These are phyloP conservation scores for Papilio polytes DNA, from an alignment of 1,140 invertebrate species.

Conservation along the genomic window DNA sequence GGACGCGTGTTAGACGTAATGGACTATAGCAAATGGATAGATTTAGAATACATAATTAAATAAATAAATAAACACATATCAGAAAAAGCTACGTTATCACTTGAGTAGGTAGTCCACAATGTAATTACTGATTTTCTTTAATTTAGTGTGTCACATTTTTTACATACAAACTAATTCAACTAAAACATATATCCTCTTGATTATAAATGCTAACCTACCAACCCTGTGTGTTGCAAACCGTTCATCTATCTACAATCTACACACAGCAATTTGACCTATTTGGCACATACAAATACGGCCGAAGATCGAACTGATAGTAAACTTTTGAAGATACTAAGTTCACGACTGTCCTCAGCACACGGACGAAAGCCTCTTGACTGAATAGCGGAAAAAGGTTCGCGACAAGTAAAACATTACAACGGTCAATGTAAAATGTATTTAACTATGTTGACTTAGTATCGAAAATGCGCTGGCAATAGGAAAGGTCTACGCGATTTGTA, in stretches of 20 bases:
- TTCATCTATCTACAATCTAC: slow-evolving; percentile 37
- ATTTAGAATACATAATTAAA: neutral
- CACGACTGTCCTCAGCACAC: slow-evolving; percentile 7
- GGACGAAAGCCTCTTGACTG: slow-evolving; percentile 13
- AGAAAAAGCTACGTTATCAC: neutral
- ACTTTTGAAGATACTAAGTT: neutral
- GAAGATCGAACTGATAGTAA: slow-evolving; percentile 18
- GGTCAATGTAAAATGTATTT: neutral
- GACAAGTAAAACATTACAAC: neutral
- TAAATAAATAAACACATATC: neutral
- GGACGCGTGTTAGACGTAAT: slow-evolving; percentile 32
- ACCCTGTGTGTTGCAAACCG: slow-evolving; percentile 41
- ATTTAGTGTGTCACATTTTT: too few relatives aligned
- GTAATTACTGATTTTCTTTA: too few relatives aligned
- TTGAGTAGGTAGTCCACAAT: too few relatives aligned
- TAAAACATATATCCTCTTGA: too few relatives aligned
- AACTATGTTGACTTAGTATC: neutral
- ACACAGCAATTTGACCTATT: slow-evolving; percentile 48
- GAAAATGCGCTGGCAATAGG: neutral
- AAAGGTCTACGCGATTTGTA: neutral
- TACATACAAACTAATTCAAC: too few relatives aligned
- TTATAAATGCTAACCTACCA: neutral
- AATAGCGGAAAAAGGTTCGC: slow-evolving; percentile 12
- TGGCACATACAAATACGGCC: slow-evolving; percentile 39
- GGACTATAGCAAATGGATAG: slow-evolving; percentile 36